phyloP scores from a whole-genome alignment of 1,140 invertebrate species.

The Drosophila navojoa region DNA sequence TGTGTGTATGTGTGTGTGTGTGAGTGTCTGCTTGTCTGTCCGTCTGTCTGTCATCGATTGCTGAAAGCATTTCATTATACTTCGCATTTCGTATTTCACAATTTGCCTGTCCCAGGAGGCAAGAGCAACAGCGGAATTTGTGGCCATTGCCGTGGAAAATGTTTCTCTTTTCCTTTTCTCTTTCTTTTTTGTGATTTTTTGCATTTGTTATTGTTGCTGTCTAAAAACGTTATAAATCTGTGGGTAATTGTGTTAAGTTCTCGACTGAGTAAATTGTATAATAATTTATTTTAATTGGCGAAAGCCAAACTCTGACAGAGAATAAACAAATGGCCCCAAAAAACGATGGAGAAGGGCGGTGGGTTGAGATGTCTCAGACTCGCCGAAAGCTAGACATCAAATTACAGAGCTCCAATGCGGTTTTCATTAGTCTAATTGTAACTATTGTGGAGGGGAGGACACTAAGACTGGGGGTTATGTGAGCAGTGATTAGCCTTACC shows the following conservation, averaged over 20 bases:
- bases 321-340: constrained; percentile 32
- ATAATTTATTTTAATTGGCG: constrained; percentile 81
- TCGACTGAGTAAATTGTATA: constrained; percentile 67
- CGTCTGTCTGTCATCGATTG: constrained; percentile 47
- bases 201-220: constrained; percentile 20
- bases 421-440: constrained; percentile 81
- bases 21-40: not conserved
- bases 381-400: constrained; percentile 52
- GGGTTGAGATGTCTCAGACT: not conserved
- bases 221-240: constrained; percentile 63
- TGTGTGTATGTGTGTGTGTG: constrained; percentile 6
- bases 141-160: constrained; percentile 23
- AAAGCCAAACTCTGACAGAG: constrained; percentile 49
- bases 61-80: constrained; percentile 61
- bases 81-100: constrained; percentile 44
- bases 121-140: constrained; percentile 27
- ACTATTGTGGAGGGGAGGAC: constrained; percentile 55
- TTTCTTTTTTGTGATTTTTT: constrained; percentile 16
- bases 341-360: not conserved
- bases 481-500: constrained; percentile 63
- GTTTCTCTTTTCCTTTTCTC: not conserved
- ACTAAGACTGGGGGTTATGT: not conserved
- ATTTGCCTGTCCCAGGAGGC: constrained; percentile 46
- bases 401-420: constrained; percentile 73
- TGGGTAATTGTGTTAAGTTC: constrained; percentile 63